These are phyloP conservation scores for Aphodius sticticus DNA, from an alignment of 2,888 invertebrate genomes.

Conservation along the genomic window DNA sequence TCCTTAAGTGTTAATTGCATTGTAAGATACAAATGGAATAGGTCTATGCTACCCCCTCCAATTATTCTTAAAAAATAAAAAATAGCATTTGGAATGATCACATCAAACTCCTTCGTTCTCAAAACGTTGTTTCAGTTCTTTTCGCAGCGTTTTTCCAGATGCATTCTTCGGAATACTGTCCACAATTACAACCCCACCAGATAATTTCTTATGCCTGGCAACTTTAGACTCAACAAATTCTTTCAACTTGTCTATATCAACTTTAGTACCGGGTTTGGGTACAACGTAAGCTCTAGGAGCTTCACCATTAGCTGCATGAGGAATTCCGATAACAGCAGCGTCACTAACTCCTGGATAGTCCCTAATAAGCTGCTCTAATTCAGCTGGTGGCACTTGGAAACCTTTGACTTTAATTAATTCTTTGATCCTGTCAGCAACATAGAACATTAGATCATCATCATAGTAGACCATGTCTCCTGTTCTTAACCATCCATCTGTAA, in stretches of 20 bases:
- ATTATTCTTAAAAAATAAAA: not conserved
- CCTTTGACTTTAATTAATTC: slow-evolving; percentile 82
- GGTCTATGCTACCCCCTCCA: not conserved
- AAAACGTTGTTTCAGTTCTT: slow-evolving; percentile 58
- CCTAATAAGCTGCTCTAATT: slow-evolving; percentile 77
- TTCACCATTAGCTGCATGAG: slow-evolving; percentile 73
- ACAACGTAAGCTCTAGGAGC: slow-evolving; percentile 77
- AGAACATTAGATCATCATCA: slow-evolving; percentile 71
- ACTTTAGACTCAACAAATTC: slow-evolving; percentile 72
- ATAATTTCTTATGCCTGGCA: slow-evolving; percentile 76
- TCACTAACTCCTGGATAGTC: slow-evolving; percentile 77
- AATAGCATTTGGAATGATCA: not conserved
- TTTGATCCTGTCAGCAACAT: slow-evolving; percentile 79
- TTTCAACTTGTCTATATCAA: slow-evolving; percentile 66
- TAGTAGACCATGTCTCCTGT: slow-evolving; percentile 68
- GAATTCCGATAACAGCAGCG: slow-evolving; percentile 81
- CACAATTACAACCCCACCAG: slow-evolving; percentile 71
- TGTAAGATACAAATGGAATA: not conserved
- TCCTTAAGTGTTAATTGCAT: not conserved
- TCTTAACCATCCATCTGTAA: slow-evolving; percentile 78
- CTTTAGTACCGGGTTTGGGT: slow-evolving; percentile 56
- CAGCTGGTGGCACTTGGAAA: slow-evolving; percentile 84
- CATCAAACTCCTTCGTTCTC: slow-evolving; percentile 52
- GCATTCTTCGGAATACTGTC: slow-evolving; percentile 77
- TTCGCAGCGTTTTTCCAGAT: slow-evolving; percentile 80